These are phyloP conservation scores for Brachymystax lenok DNA, from an alignment of 2,797 vertebrate genomes.

Conservation along the genomic window DNA sequence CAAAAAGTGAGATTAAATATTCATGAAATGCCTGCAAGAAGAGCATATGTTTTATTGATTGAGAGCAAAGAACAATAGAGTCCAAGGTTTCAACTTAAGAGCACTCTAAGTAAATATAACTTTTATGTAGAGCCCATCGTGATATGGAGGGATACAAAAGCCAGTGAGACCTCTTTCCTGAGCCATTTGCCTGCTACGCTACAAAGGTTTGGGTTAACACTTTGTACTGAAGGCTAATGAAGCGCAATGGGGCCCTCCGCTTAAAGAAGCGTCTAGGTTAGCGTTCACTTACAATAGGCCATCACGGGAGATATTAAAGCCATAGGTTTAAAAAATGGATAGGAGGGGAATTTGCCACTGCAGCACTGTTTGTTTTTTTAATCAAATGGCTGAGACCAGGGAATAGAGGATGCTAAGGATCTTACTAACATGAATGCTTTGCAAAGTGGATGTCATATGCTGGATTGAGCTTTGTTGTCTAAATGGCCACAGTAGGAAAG, in stretches of 20 bases:
- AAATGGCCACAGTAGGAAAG: conserved; percentile 57
- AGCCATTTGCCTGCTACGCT: conserved; percentile 58
- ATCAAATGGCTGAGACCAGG: conserved; percentile 61
- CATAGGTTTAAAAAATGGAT: conserved; percentile 69
- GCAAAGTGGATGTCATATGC: conserved; percentile 65
- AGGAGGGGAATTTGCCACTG: conserved; percentile 29
- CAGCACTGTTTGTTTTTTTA: conserved; percentile 58
- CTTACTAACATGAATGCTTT: conserved; percentile 26
- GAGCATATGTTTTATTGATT: conserved; percentile 79
- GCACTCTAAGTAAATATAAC: conserved; percentile 51
- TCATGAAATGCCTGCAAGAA: conserved; percentile 61
- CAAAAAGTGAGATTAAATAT: conserved; percentile 74
- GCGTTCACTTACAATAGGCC: conserved; percentile 47
- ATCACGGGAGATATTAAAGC: conserved; percentile 73
- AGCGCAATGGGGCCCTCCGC: conserved; percentile 52
- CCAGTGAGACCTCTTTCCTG: conserved; percentile 43
- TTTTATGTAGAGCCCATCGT: conserved; percentile 25
- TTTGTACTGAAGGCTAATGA: conserved; percentile 69
- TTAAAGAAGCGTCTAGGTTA: conserved; percentile 56
- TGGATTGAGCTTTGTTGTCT: conserved; percentile 58
- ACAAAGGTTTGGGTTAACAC: conserved; percentile 62
- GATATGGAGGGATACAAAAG: conserved; percentile 31
- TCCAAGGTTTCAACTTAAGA: conserved; percentile 60
- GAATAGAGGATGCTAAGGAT: conserved; percentile 52
- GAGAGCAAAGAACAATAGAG: conserved; percentile 67